Conservation (phyloP, 1,140 invertebrate genomes). For the Ericerus pela region DNA sequence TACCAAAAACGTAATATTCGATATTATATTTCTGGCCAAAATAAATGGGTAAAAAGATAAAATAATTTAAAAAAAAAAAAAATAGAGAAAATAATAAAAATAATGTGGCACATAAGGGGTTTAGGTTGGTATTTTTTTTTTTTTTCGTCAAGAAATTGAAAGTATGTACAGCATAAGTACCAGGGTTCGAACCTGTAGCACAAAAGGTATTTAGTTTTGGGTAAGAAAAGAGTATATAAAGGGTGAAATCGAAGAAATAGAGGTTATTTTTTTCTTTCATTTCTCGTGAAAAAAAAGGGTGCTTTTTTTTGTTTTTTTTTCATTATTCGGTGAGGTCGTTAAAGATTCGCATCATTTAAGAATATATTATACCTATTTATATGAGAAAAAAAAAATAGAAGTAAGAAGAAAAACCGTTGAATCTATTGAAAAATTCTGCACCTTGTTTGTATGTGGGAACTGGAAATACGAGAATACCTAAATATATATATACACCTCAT, state of each 20-base stretch:
- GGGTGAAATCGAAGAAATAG: conserved; percentile 9
- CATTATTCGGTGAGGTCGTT: conserved; percentile 7
- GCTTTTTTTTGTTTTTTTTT: too few relatives aligned
- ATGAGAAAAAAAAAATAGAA: conserved; percentile 4
- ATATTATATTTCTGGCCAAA: too few relatives aligned
- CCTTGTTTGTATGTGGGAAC: conserved; percentile 5
- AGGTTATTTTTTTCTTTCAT: background rate
- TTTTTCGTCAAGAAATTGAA: background rate
- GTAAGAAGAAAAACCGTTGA: conserved; percentile 6
- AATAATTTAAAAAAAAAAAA: background rate
- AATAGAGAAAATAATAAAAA: background rate
- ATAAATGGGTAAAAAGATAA: too few relatives aligned
- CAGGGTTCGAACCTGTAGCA: background rate
- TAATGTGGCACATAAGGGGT: background rate
- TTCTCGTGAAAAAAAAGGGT: background rate
- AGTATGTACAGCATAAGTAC: background rate
- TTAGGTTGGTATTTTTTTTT: too few relatives aligned
- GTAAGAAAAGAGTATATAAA: background rate
- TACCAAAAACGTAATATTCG: too few relatives aligned
- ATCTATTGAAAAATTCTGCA: conserved; percentile 10
- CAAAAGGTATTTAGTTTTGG: conserved; percentile 11
- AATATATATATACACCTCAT: too few relatives aligned
- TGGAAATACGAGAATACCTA: conserved; percentile 7
- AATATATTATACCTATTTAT: too few relatives aligned
- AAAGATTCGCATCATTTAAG: conserved; percentile 11